A percentile compares a stretch with the other conserved stretches of the same genome.
phyloP scores from a whole-genome alignment of 2,888 invertebrate genomes.

The Drosophila parthenogenetica region DNA sequence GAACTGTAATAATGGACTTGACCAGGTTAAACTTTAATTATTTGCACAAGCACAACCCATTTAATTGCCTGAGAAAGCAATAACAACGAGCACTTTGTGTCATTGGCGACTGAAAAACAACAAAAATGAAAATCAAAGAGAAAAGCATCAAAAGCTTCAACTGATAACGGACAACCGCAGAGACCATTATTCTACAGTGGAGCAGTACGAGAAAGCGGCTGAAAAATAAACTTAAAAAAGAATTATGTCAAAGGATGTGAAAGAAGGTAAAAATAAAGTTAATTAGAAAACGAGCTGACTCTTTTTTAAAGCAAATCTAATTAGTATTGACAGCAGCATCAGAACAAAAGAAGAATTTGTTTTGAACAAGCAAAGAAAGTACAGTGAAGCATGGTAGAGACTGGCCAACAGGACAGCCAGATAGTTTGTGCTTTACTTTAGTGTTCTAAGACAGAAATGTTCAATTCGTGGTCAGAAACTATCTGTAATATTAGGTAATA shows the following conservation, averaged over 20 bases:
- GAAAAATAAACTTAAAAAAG: neutral
- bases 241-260: neutral
- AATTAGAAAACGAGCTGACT: too few relatives aligned
- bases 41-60: slow-evolving; percentile 11
- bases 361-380: too few relatives aligned
- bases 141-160: slow-evolving; percentile 1
- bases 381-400: too few relatives aligned
- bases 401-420: too few relatives aligned
- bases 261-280: neutral
- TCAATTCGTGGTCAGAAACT: too few relatives aligned
- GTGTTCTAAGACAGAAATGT: too few relatives aligned
- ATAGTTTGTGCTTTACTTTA: too few relatives aligned
- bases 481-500: too few relatives aligned
- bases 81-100: slow-evolving; percentile 1
- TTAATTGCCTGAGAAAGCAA: slow-evolving; percentile 17
- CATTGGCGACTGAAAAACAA: slow-evolving; percentile 3
- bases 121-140: slow-evolving; percentile 6
- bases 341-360: too few relatives aligned
- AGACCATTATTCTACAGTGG: neutral
- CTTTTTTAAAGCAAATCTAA: too few relatives aligned
- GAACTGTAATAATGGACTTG: slow-evolving; percentile 2
- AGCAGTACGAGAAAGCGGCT: too few relatives aligned
- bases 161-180: slow-evolving; percentile 5
- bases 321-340: too few relatives aligned
- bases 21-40: slow-evolving; percentile 6